These are phyloP conservation scores for Dynastes hyllus DNA, from an alignment of 2,888 invertebrate species.

Conservation along the genomic window DNA sequence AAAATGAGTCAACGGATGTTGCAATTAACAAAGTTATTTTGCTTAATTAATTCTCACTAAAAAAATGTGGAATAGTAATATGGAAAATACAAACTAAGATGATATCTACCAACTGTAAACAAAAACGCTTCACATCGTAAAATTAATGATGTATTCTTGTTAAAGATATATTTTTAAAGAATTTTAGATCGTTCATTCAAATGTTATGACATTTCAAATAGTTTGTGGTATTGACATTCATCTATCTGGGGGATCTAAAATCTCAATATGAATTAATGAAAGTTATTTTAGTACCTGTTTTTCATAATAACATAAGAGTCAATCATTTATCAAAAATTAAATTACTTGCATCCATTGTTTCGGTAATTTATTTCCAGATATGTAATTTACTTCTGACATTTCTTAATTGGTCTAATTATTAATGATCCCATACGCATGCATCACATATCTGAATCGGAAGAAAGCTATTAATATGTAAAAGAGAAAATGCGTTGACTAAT, in stretches of 20 bases:
- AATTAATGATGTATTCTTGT: too few species aligned
- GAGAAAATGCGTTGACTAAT: slow-evolving; percentile 36
- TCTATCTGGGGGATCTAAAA: background rate
- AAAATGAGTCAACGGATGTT: slow-evolving; percentile 39
- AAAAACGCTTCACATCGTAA: too few species aligned
- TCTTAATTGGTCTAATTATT: slow-evolving; percentile 43
- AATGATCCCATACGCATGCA: slow-evolving; percentile 33
- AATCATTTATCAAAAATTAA: slow-evolving; percentile 35
- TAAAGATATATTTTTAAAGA: too few species aligned
- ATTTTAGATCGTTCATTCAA: too few species aligned
- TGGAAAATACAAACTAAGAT: slow-evolving; percentile 8
- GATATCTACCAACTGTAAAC: too few species aligned
- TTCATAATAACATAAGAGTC: too few species aligned
- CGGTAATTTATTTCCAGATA: slow-evolving; percentile 23
- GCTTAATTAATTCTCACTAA: slow-evolving; percentile 14
- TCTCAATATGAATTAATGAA: background rate
- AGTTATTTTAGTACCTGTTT: background rate
- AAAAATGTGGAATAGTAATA: background rate
- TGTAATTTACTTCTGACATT: slow-evolving; percentile 31
- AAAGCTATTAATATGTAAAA: slow-evolving; percentile 25
- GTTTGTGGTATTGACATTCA: too few species aligned
- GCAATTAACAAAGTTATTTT: slow-evolving; percentile 13
- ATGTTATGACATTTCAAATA: too few species aligned
- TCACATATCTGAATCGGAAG: slow-evolving; percentile 14
- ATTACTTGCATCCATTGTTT: slow-evolving; percentile 26